Conservation (phyloP, 2,797 vertebrate species). For the Halcyon chelicuti region DNA sequence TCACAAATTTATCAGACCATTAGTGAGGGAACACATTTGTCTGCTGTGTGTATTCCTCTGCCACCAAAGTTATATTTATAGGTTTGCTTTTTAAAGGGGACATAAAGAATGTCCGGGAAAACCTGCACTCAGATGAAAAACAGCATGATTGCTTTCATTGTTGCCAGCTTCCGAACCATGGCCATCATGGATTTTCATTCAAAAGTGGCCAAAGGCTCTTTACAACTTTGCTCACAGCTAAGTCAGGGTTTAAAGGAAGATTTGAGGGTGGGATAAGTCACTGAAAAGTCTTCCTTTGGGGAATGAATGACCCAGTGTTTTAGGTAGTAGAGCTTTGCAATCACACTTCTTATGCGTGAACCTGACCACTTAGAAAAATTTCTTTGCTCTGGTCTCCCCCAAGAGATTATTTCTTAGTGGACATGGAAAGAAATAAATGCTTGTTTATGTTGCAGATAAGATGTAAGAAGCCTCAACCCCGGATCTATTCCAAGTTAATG, state of each 20-base stretch:
- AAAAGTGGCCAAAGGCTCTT: conserved; percentile 12
- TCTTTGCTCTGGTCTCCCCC: not conserved
- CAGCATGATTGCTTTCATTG: conserved; percentile 30
- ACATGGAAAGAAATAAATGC: not conserved
- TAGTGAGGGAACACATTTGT: conserved; percentile 37
- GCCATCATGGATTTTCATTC: conserved; percentile 55
- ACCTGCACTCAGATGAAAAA: conserved; percentile 42
- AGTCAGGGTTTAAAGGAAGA: conserved; percentile 17
- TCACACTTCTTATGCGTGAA: not conserved
- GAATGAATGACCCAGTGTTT: conserved; percentile 42
- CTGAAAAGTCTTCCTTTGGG: not conserved
- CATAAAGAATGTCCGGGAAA: conserved; percentile 42
- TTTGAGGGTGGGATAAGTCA: conserved; percentile 9
- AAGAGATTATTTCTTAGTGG: not conserved
- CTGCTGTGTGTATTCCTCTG: conserved; percentile 32
- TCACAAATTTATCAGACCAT: conserved; percentile 42
- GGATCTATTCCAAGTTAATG: not conserved
- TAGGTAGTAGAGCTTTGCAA: not conserved
- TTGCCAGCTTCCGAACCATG: conserved; percentile 35
- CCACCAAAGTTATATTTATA: conserved; percentile 66
- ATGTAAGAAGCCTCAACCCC: not conserved
- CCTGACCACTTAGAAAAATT: not conserved
- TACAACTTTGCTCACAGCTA: not conserved
- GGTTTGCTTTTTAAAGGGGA: conserved; percentile 44
- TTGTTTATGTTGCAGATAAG: not conserved